Evolutionary conservation across 2,113 vertebrate genomes (phyloP).

Genomic region (Aegypius monachus): DNA sequence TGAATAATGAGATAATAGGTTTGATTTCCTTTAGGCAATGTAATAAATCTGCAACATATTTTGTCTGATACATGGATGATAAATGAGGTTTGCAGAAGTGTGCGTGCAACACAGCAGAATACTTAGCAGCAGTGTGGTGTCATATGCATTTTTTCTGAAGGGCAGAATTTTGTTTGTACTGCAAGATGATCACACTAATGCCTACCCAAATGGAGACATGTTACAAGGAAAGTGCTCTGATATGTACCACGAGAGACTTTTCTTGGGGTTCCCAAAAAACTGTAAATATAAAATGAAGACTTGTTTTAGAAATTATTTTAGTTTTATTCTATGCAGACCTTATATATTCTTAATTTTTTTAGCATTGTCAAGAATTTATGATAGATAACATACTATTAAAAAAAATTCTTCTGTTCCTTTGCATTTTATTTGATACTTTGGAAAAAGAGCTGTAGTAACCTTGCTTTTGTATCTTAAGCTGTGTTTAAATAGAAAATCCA

Average conservation of each 20-base stretch:
- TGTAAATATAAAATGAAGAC: background rate
- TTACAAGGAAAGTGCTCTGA: background rate
- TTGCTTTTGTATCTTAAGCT: background rate
- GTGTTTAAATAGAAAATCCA: background rate
- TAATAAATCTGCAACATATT: background rate
- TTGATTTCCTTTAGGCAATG: background rate
- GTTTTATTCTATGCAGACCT: background rate
- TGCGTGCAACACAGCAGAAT: background rate
- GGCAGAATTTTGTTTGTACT: background rate
- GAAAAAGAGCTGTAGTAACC: background rate
- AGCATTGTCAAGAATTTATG: background rate
- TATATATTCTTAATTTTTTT: background rate
- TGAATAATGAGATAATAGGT: background rate
- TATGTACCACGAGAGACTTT: background rate
- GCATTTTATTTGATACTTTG: background rate
- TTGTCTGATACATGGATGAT: background rate
- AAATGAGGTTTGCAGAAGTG: background rate
- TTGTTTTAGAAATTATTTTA: background rate
- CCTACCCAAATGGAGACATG: background rate
- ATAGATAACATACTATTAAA: background rate
- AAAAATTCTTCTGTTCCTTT: background rate
- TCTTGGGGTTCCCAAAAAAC: background rate
- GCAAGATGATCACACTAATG: fast-evolving
- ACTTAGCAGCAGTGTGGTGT: background rate
- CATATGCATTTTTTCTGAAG: background rate